phyloP scores from a whole-genome alignment of 2,888 invertebrate species.

The Hermaeophaga mercurialis region DNA sequence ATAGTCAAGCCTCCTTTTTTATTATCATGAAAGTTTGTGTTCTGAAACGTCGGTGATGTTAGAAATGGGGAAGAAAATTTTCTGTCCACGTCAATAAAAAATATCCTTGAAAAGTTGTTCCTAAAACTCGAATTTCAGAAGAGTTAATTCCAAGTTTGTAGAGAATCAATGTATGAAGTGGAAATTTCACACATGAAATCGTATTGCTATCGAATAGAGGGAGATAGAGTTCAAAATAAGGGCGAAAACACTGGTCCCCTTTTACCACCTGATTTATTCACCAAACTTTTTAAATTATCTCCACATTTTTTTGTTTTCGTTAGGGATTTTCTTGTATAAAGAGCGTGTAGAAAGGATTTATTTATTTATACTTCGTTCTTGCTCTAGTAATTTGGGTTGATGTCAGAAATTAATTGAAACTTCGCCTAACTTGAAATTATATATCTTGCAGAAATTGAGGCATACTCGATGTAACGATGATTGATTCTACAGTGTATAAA shows the following conservation, averaged over 20 bases:
- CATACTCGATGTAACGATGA: too few relatives aligned
- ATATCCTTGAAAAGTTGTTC: conserved; percentile 13
- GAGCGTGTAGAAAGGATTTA: conserved; percentile 21
- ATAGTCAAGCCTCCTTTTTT: too few relatives aligned
- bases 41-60: neutral
- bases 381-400: neutral
- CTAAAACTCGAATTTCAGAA: conserved; percentile 16
- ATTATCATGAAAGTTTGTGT: neutral
- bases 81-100: conserved; percentile 12
- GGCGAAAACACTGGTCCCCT: conserved; percentile 24
- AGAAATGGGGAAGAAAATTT: conserved; percentile 1
- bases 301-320: conserved; percentile 25
- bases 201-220: conserved; percentile 22
- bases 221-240: conserved; percentile 21
- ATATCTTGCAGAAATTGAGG: too few relatives aligned
- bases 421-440: too few relatives aligned
- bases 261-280: conserved; percentile 30
- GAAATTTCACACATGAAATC: conserved; percentile 32
- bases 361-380: conserved; percentile 3
- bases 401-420: too few relatives aligned
- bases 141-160: conserved; percentile 15
- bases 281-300: conserved; percentile 32
- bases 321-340: conserved; percentile 28
- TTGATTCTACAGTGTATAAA: too few relatives aligned
- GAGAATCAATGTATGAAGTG: conserved; percentile 23